A percentile compares a stretch with the other conserved stretches of the same genome.
phyloP scores from a whole-genome alignment of 1,140 invertebrate species.

The Formica exsecta region DNA sequence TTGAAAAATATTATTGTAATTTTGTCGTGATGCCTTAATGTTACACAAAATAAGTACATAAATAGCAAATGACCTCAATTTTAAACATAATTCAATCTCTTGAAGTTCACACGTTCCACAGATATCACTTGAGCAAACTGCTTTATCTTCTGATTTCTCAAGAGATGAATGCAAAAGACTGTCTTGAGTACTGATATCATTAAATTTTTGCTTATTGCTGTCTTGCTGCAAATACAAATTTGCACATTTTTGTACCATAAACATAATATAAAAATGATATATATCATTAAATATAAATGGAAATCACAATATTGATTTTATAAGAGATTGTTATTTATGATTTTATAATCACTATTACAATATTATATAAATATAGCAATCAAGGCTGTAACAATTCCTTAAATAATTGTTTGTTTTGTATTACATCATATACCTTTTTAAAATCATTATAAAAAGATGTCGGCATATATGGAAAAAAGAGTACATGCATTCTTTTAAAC shows the following conservation, averaged over 20 bases:
- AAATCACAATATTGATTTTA: constrained; percentile 2
- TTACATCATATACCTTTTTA: constrained; percentile 53
- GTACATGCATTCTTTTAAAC: constrained; percentile 60
- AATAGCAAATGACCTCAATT: constrained; percentile 46
- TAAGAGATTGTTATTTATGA: background rate
- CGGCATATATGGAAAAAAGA: constrained; percentile 58
- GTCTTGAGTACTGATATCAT: constrained; percentile 24
- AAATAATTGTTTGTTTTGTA: background rate
- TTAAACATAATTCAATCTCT: constrained; percentile 32
- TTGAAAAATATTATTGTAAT: constrained; percentile 40
- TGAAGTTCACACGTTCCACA: background rate
- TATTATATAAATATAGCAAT: background rate
- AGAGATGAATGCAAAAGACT: constrained; percentile 7
- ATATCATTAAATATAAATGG: background rate
- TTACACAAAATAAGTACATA: constrained; percentile 12
- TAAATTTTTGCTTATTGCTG: constrained; percentile 11
- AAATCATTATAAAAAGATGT: constrained; percentile 16
- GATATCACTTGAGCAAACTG: background rate
- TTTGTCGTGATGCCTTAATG: background rate
- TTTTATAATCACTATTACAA: constrained; percentile 18
- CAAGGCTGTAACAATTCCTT: background rate
- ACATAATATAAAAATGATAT: constrained; percentile 13
- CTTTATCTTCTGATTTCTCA: constrained; percentile 5
- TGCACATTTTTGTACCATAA: background rate
- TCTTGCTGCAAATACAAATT: constrained; percentile 42